These are phyloP conservation scores for Atta cephalotes DNA, from an alignment of 1,140 invertebrate genomes.

Conservation along the genomic window DNA sequence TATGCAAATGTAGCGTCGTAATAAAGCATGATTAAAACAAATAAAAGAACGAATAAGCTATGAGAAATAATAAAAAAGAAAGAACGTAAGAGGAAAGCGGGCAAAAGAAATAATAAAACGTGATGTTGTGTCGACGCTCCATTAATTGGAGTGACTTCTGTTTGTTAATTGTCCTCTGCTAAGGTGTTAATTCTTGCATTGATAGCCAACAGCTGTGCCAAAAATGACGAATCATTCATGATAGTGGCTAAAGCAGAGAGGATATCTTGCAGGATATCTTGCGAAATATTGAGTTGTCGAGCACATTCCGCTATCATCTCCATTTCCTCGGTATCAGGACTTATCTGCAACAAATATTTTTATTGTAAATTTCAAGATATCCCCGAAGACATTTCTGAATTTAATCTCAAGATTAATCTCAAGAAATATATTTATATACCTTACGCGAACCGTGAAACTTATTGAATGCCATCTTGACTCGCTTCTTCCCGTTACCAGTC, in stretches of 20 bases:
- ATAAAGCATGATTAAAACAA: conserved; percentile 55
- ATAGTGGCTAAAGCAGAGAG: conserved; percentile 89
- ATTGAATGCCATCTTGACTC: conserved; percentile 90
- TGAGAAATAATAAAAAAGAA: conserved; percentile 75
- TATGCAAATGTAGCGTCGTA: conserved; percentile 36
- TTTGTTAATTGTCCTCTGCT: conserved; percentile 91
- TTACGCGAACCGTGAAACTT: conserved; percentile 88
- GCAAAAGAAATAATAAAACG: conserved; percentile 78
- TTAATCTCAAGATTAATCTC: conserved; percentile 30
- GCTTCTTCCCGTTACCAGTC: conserved; percentile 88
- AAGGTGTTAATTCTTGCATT: conserved; percentile 91
- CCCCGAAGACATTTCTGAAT: conserved; percentile 4
- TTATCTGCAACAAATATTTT: conserved; percentile 84
- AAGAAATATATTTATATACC: conserved; percentile 82
- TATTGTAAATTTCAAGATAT: conserved; percentile 6
- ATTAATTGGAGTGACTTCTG: conserved; percentile 70
- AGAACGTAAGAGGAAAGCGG: conserved; percentile 81
- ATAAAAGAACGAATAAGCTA: conserved; percentile 8
- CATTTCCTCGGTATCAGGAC: conserved; percentile 88
- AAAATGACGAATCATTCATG: conserved; percentile 91
- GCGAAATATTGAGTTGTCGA: conserved; percentile 89
- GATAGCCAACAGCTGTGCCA: conserved; percentile 90
- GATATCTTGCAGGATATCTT: conserved; percentile 88
- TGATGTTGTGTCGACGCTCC: conserved; percentile 71
- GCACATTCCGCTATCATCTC: conserved; percentile 88